These are phyloP conservation scores for Diplodus sargus DNA, from an alignment of 2,797 vertebrate genomes.

Conservation along the genomic window DNA sequence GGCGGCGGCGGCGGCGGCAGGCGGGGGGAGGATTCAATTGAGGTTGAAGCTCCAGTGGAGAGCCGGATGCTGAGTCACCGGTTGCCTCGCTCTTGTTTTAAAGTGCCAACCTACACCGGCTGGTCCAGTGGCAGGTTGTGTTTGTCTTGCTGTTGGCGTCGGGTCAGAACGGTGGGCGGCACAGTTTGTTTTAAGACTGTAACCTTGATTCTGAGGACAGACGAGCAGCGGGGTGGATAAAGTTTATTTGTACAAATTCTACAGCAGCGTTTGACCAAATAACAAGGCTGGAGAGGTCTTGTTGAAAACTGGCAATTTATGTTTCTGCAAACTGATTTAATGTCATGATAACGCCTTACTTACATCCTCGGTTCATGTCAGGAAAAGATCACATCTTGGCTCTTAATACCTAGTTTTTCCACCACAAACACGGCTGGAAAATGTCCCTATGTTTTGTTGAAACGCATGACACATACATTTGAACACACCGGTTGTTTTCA, in stretches of 20 bases:
- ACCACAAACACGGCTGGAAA: too few species aligned
- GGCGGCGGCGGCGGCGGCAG: too few species aligned
- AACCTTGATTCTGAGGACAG: slow-evolving; percentile 50
- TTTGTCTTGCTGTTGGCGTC: slow-evolving; percentile 44
- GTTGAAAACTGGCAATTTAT: not conserved
- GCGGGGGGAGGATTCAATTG: not conserved
- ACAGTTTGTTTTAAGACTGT: slow-evolving; percentile 27
- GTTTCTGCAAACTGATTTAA: too few species aligned
- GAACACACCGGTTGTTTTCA: too few species aligned
- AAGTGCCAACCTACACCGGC: slow-evolving; percentile 16
- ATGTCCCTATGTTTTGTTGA: too few species aligned
- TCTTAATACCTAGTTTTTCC: too few species aligned
- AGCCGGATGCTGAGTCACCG: slow-evolving; percentile 52
- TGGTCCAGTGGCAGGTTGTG: slow-evolving; percentile 39
- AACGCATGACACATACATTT: too few species aligned
- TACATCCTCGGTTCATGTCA: too few species aligned
- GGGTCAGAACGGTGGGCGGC: slow-evolving; percentile 50
- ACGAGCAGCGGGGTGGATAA: not conserved
- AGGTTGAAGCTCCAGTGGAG: slow-evolving; percentile 23
- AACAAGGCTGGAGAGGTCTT: not conserved
- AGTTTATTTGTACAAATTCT: slow-evolving; percentile 16
- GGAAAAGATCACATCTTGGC: too few species aligned
- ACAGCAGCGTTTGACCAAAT: slow-evolving; percentile 6
- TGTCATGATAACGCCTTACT: too few species aligned
- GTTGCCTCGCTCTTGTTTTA: slow-evolving; percentile 18